Base-by-base conservation (phyloP, 1,140 invertebrate genomes). In the Drosophila simulans region DNA sequence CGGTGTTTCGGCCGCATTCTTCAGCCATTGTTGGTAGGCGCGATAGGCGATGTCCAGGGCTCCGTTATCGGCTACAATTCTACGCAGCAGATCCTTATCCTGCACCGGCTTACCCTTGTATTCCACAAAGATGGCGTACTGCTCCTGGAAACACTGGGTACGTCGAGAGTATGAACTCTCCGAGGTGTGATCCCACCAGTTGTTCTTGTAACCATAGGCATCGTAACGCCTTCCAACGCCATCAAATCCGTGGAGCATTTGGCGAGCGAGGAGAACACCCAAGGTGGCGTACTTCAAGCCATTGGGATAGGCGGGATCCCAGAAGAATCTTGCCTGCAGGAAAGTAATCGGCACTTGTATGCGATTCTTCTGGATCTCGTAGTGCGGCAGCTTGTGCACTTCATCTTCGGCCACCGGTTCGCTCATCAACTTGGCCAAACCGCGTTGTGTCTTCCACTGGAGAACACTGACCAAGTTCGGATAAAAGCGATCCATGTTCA, bases 331-430 rank as follows among this genome's bases (percentile, higher is more conserved):
- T 56, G 96, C 95, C 85, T 99, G 98, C 1, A 99, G 93, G 52
- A 99, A 99, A 1, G 98, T 98, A 35, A 98, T 98, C 0, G 98
- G 98, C 88, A 99, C 98, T 0, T 98, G 97, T 80, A 98, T 98
- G 91, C 99, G 97, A 93, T 99, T 99, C 90, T 97, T 98, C 1
- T 97, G 98, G 4, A 98, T 97, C 3, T 97, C 98, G 93, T 99
- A 99, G 49, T 88, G 69, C 1, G 90, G 90, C 45, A 90, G 39
- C 51, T 85, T 81, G 52, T 77, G 56, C 5, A 82, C 80, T 7
- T 66, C n/a, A 15, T 88, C 82, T 91, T 98, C 99, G 0, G 98
- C 97, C 7, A 96, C 97, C 85, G 96, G 97, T 1, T 95, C 95
- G 89, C 97, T 94, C 76, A 96, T 94, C 0, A 99, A 93, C 86